These are phyloP conservation scores for Punctoribates punctum DNA, from an alignment of 2,888 invertebrate genomes.

Conservation along the genomic window DNA sequence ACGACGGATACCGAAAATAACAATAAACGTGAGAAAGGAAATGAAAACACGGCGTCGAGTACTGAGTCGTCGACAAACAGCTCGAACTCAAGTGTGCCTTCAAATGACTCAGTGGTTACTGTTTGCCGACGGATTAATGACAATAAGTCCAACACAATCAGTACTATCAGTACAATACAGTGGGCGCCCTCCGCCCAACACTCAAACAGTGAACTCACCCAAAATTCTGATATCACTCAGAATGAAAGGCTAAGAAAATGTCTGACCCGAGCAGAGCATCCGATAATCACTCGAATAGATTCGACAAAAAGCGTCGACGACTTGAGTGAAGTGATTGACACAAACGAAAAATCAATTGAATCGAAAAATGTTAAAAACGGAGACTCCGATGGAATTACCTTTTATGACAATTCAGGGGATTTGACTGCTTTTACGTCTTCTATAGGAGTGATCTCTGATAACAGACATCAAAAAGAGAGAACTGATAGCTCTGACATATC, in stretches of 20 bases:
- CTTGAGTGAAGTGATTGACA: neutral
- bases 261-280: too few relatives aligned
- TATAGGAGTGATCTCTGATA: neutral
- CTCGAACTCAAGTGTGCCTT: constrained; percentile 29
- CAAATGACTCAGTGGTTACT: neutral
- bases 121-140: neutral
- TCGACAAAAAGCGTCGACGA: neutral
- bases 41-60: neutral
- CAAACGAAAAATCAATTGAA: neutral
- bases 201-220: neutral
- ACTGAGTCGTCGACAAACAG: neutral
- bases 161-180: constrained; percentile 22
- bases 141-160: constrained; percentile 5
- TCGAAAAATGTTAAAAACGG: neutral
- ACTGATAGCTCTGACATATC: constrained; percentile 2
- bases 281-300: too few relatives aligned
- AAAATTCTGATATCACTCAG: neutral
- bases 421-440: constrained; percentile 16
- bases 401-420: constrained; percentile 14
- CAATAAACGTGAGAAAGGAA: neutral
- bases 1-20: neutral
- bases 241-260: neutral
- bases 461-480: neutral
- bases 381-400: neutral
- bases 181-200: constrained; percentile 17